These are phyloP conservation scores for Hybognathus amarus DNA, from an alignment of 2,797 vertebrate species.

Conservation along the genomic window DNA sequence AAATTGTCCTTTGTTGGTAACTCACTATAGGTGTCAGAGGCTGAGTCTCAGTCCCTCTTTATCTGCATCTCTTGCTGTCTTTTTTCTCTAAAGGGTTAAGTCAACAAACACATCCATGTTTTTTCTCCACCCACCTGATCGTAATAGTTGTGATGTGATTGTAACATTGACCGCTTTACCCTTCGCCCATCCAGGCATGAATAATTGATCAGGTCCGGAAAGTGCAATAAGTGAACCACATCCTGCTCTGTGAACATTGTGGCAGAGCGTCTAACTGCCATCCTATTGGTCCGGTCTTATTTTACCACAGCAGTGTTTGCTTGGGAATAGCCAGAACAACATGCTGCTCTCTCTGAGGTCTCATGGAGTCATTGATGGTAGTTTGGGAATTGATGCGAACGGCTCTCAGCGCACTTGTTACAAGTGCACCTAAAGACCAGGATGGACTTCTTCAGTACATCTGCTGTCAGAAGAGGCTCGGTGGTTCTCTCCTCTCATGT, in stretches of 20 bases:
- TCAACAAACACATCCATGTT: conserved; percentile 40
- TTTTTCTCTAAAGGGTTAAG: conserved; percentile 37
- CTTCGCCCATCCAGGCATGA: conserved; percentile 67
- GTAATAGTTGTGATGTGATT: conserved; percentile 43
- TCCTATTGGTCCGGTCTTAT: background rate
- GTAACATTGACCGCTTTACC: conserved; percentile 64
- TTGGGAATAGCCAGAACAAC: conserved; percentile 47
- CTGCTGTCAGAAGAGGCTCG: conserved; percentile 77
- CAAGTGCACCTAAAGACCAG: conserved; percentile 40
- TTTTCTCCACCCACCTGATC: conserved; percentile 13
- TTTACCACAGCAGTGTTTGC: conserved; percentile 23
- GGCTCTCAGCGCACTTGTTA: conserved; percentile 30
- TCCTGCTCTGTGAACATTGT: conserved; percentile 35
- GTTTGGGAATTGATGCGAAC: conserved; percentile 44
- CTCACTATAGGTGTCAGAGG: background rate
- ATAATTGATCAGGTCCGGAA: conserved; percentile 82
- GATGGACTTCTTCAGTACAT: conserved; percentile 74
- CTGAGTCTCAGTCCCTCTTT: background rate
- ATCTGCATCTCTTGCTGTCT: background rate
- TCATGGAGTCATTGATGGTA: conserved; percentile 58
- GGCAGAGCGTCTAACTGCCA: conserved; percentile 24
- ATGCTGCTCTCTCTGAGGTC: conserved; percentile 71
- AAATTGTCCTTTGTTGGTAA: background rate
- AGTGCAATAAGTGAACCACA: conserved; percentile 70
- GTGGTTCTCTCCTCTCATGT: conserved; percentile 70